phyloP scores from a whole-genome alignment of 2,888 invertebrate species.

The Furcula furcula region DNA sequence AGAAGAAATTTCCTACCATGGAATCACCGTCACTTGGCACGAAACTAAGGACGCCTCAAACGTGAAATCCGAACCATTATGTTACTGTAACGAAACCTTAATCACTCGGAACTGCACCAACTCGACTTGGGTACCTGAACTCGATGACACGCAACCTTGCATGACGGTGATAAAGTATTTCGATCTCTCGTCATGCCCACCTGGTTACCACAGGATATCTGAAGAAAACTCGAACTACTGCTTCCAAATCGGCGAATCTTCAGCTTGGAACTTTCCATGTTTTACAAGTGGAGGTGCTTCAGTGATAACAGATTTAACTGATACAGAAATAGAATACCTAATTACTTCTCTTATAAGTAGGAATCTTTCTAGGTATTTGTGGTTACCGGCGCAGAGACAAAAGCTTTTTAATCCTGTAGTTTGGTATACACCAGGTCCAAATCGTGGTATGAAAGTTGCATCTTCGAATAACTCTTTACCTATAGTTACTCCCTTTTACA shows the following conservation, averaged over 20 bases:
- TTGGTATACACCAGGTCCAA: conserved; percentile 74
- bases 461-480: conserved; percentile 31
- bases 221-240: conserved; percentile 53
- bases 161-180: conserved; percentile 43
- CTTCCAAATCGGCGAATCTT: conserved; percentile 47
- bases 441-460: conserved; percentile 52
- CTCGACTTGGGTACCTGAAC: conserved; percentile 49
- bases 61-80: conserved; percentile 55
- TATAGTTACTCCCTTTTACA: conserved; percentile 35
- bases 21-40: conserved; percentile 57
- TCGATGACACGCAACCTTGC: conserved; percentile 47
- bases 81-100: conserved; percentile 45
- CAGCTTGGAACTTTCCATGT: conserved; percentile 63
- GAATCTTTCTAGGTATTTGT: conserved; percentile 53
- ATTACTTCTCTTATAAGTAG: conserved; percentile 43
- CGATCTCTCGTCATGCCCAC: conserved; percentile 54
- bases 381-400: conserved; percentile 75
- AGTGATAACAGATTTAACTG: conserved; percentile 57
- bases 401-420: conserved; percentile 63
- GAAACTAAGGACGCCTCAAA: conserved; percentile 40
- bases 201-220: conserved; percentile 53
- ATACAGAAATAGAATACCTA: conserved; percentile 45
- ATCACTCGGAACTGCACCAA: conserved; percentile 58
- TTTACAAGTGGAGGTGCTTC: conserved; percentile 62
- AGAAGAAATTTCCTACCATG: conserved; percentile 49